Evolutionary conservation across 2,797 vertebrate species (phyloP).

Genomic region (Sebastes vulpes): DNA sequence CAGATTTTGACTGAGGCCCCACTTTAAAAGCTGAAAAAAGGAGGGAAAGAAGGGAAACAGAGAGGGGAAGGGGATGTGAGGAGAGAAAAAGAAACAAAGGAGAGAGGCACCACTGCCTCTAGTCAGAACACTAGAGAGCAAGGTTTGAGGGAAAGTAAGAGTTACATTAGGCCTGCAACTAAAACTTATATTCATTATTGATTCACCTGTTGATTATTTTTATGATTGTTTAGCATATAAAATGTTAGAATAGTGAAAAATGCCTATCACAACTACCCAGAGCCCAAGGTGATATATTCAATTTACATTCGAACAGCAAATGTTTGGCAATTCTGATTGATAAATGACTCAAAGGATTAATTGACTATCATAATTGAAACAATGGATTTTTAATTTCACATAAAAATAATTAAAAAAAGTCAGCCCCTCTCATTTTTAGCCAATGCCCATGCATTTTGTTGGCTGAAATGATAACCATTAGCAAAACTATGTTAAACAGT

Average conservation of each 20-base stretch:
- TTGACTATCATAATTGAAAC: neutral
- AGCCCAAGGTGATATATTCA: neutral
- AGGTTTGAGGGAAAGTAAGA: neutral
- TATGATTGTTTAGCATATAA: neutral
- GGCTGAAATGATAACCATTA: neutral
- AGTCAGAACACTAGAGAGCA: neutral
- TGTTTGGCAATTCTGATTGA: neutral
- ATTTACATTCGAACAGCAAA: neutral
- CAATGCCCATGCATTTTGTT: neutral
- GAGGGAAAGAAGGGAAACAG: neutral
- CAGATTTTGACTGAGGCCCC: slow-evolving; percentile 3
- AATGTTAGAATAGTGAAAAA: neutral
- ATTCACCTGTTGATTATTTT: neutral
- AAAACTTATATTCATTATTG: neutral
- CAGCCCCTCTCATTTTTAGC: neutral
- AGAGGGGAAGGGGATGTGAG: neutral
- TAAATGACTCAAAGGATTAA: no score
- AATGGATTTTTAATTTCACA: neutral
- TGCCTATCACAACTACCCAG: neutral
- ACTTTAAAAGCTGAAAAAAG: neutral
- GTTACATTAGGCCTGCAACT: neutral
- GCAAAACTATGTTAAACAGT: neutral
- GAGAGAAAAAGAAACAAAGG: neutral
- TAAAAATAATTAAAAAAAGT: neutral
- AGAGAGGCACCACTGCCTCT: neutral